phyloP scores from a whole-genome alignment of 2,888 invertebrate species.

The Drosophila lutescens region DNA sequence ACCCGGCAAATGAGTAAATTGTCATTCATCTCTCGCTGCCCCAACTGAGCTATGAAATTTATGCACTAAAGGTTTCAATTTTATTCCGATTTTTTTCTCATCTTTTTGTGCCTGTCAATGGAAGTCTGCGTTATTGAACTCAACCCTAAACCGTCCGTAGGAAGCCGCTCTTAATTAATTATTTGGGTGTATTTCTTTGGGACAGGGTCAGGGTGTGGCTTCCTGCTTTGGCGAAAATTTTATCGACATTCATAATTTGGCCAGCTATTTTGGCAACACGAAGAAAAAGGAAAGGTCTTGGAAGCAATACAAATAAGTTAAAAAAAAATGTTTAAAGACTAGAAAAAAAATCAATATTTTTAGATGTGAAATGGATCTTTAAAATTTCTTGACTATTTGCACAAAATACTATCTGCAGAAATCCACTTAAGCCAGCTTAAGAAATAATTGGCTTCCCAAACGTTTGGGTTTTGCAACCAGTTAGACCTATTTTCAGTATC shows the following conservation, averaged over 20 bases:
- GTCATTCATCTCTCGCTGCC: slow-evolving; percentile 38
- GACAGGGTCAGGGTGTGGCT: slow-evolving; percentile 62
- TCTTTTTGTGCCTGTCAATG: slow-evolving; percentile 1
- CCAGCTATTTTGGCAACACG: neutral
- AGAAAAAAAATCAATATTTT: too few species aligned
- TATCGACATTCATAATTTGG: slow-evolving; percentile 15
- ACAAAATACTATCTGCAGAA: too few species aligned
- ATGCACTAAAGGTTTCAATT: slow-evolving; percentile 34
- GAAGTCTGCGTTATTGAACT: slow-evolving; percentile 25
- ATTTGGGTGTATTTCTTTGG: slow-evolving; percentile 39
- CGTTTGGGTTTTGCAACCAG: neutral
- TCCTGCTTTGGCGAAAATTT: slow-evolving; percentile 47
- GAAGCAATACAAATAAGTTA: neutral
- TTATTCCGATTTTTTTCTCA: slow-evolving; percentile 11
- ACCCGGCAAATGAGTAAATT: slow-evolving; percentile 25
- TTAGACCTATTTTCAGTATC: slow-evolving; percentile 3
- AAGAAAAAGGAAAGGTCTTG: neutral
- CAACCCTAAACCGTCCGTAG: slow-evolving; percentile 15
- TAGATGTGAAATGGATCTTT: neutral
- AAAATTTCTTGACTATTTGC: neutral
- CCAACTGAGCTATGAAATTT: slow-evolving; percentile 25
- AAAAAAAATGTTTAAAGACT: neutral
- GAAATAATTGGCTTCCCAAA: slow-evolving; percentile 7
- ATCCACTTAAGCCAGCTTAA: neutral
- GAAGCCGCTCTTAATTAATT: slow-evolving; percentile 69